A percentile compares a stretch with the other conserved stretches of the same genome.
phyloP scores from a whole-genome alignment of 2,888 invertebrate genomes.

The Eurois occulta region DNA sequence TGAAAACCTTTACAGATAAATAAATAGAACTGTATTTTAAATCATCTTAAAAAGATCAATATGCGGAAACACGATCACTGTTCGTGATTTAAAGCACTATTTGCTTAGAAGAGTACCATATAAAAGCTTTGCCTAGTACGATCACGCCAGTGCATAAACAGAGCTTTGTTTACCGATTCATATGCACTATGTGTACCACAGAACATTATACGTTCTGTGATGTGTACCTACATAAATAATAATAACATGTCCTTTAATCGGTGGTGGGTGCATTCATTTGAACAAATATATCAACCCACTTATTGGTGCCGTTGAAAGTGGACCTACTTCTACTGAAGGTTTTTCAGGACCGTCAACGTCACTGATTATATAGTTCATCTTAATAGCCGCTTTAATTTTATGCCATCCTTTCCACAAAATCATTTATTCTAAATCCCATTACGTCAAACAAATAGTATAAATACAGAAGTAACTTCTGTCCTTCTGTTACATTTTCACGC shows the following conservation, averaged over 20 bases:
- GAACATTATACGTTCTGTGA: no score
- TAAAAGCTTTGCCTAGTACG: no score
- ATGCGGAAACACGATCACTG: constrained; percentile 9
- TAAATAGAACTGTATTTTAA: no score
- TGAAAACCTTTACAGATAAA: background rate
- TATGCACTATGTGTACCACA: constrained; percentile 1
- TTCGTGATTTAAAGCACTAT: constrained; percentile 17
- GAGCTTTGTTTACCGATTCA: constrained; percentile 8
- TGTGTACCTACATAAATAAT: background rate
- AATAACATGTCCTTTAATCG: no score
- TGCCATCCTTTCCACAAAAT: background rate
- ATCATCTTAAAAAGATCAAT: no score
- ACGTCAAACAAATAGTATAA: background rate
- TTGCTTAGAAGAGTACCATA: no score
- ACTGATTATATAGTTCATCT: background rate
- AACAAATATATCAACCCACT: background rate
- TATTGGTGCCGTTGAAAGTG: no score
- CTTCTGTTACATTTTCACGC: background rate
- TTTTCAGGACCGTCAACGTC: no score
- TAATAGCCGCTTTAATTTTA: background rate
- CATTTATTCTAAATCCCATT: background rate
- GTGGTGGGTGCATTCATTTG: constrained; percentile 1
- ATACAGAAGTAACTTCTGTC: background rate
- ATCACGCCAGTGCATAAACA: constrained; percentile 26
- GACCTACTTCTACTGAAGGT: no score